These are phyloP conservation scores for Montipora capricornis DNA, from an alignment of 64 coral and sea anemone genomes.

Conservation along the genomic window DNA sequence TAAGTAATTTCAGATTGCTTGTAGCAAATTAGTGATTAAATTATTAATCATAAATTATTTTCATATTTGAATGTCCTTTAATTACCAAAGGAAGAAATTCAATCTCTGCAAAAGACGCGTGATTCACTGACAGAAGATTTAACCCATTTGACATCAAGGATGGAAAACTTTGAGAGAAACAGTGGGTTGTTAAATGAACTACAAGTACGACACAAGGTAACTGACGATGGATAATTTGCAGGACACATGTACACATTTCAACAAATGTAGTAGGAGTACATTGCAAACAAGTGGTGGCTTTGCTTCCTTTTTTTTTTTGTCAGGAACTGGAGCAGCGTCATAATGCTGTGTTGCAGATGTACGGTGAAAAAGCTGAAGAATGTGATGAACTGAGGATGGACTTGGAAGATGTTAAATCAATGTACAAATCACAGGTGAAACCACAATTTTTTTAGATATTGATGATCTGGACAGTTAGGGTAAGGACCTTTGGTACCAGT, in stretches of 20 bases:
- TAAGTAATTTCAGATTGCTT: no score
- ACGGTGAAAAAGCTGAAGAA: constrained; percentile 97
- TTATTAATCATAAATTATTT: background rate
- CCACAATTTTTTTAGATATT: no score
- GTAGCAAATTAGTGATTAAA: no score
- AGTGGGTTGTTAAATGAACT: constrained; percentile 47
- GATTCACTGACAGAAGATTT: constrained; percentile 92
- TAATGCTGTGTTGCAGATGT: constrained; percentile 98
- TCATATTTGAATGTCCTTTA: background rate
- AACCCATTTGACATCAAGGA: constrained; percentile 53
- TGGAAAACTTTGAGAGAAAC: constrained; percentile 71
- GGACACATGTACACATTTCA: no score
- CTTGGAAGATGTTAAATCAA: constrained; percentile 95
- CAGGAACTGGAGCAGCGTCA: constrained; percentile 86
- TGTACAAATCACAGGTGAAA: constrained; percentile 97
- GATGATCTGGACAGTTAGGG: no score
- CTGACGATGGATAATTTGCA: no score
- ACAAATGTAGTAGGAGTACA: background rate
- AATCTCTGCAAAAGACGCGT: constrained; percentile 80
- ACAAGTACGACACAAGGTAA: constrained; percentile 72
- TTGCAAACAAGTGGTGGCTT: background rate
- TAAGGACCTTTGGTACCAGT: no score
- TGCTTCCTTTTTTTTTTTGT: background rate
- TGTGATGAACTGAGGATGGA: constrained; percentile 93
- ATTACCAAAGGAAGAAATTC: constrained; percentile 73